Evolutionary conservation across 2,888 invertebrate genomes (phyloP), one percentile per base, ranked within the genome.

Genomic region (Encarsia formosa): DNA sequence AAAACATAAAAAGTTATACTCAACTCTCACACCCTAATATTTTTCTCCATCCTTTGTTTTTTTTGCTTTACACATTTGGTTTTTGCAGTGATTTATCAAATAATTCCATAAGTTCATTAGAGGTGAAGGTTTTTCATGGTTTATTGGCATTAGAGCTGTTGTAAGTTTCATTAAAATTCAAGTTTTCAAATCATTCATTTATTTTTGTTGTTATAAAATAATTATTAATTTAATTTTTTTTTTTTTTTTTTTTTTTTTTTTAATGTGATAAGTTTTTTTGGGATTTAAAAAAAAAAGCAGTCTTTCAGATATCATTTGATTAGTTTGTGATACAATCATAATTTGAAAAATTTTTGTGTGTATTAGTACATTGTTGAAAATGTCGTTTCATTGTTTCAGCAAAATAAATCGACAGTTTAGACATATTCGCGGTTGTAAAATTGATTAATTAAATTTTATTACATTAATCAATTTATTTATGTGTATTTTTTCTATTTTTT

Each of bases 91-190:
- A 71, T 65, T 70, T 73, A 54, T 73, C 71, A 57, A 64, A 62
- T 58, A 73, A 73, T 65, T 67, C 65, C 62, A 63, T 73, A 66
- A 69, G 59, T 56, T 48, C 63, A 54, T 59, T 70, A 66, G 66
- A 60, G 47, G 58, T 64, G 55, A 65, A 63, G 49, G 68, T 72
- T 63, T 72, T 73, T 70, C 65, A 73, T 67, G 64, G 70, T 68
- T 67, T 73, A 63, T 63, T 66, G 67, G 58, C 64, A 56, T 65
- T 73, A 69, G 69, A 73, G 54, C 69, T 66, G 59, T 70, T 73
- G 72, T 73, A 68, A 73, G 73, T 73, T 54, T 46, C 23, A 6
- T 49, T 20, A 40, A 2, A 52, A 52, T 3, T 42, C 49, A 23
- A 16, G 51, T 51, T 46, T 26, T 41, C 22, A 35, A 46, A 45